These are phyloP conservation scores for Netelia melanura DNA, from an alignment of 2,888 invertebrate species.

Conservation along the genomic window DNA sequence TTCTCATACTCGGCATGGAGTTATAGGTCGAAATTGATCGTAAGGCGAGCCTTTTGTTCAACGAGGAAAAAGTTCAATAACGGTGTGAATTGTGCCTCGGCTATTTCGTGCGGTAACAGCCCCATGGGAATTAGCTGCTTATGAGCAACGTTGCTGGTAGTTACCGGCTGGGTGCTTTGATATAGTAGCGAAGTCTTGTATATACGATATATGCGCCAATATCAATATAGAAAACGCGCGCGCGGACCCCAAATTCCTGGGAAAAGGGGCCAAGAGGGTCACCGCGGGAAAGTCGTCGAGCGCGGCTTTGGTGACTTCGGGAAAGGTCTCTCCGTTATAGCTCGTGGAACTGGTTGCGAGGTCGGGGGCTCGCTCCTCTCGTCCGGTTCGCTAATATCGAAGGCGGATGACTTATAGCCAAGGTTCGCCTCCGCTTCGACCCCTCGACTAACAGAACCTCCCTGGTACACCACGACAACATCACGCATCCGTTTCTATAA, in stretches of 20 bases:
- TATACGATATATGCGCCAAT: conserved; percentile 65
- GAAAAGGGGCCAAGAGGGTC: conserved; percentile 53
- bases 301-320: conserved; percentile 15
- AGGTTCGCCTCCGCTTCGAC: conserved; percentile 49
- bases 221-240: conserved; percentile 79
- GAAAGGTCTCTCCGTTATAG: conserved; percentile 47
- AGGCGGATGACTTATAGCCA: conserved; percentile 81
- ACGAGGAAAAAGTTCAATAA: conserved; percentile 42
- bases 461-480: conserved; percentile 46
- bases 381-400: conserved; percentile 80
- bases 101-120: conserved; percentile 31
- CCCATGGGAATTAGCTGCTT: conserved; percentile 62
- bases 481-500: conserved; percentile 43
- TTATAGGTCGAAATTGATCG: conserved; percentile 38
- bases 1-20: conserved; percentile 20
- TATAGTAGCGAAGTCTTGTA: conserved; percentile 55
- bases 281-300: conserved; percentile 37
- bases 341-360: conserved; percentile 50
- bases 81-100: conserved; percentile 46
- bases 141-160: conserved; percentile 60
- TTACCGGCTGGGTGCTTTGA: conserved; percentile 59
- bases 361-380: conserved; percentile 55
- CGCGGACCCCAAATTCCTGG: conserved; percentile 49
- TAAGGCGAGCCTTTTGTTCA: conserved; percentile 1
- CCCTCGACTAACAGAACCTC: conserved; percentile 30